Evolutionary conservation across 2,888 invertebrate species (phyloP).

Genomic region (Drosophila mimetica): DNA sequence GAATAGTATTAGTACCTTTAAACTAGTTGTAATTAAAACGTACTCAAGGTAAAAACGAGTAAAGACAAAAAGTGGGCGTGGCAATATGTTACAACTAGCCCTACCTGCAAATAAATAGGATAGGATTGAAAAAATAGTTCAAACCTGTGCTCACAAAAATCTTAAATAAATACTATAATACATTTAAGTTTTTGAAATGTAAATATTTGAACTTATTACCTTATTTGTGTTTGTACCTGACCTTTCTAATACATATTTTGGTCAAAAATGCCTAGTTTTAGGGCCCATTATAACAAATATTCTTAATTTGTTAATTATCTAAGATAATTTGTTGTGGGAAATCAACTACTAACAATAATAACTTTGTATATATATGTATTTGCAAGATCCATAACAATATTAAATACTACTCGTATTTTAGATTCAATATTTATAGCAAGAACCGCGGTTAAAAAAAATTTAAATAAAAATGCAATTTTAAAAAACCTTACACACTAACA

Average conservation of each 20-base stretch:
- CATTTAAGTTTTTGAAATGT: neutral
- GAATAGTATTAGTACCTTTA: neutral
- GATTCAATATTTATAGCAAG: too few relatives aligned
- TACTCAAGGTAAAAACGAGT: neutral
- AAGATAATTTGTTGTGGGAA: neutral
- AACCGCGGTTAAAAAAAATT: neutral
- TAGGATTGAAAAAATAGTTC: neutral
- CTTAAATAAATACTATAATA: neutral
- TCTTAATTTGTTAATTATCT: too few relatives aligned
- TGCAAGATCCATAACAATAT: too few relatives aligned
- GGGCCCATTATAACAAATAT: neutral
- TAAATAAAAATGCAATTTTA: neutral
- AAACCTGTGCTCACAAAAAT: neutral
- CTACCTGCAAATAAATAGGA: neutral
- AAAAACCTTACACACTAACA: neutral
- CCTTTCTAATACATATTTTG: neutral
- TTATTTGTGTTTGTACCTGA: neutral
- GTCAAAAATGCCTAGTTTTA: neutral
- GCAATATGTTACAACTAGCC: neutral
- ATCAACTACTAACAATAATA: neutral
- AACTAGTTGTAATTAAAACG: neutral
- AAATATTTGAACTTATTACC: neutral
- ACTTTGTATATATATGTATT: neutral
- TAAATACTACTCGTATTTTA: too few relatives aligned
- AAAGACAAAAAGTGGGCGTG: constrained; percentile 2